Evolutionary conservation across 2,113 vertebrate species (phyloP).

Genomic region (Pachypanchax playfairii): DNA sequence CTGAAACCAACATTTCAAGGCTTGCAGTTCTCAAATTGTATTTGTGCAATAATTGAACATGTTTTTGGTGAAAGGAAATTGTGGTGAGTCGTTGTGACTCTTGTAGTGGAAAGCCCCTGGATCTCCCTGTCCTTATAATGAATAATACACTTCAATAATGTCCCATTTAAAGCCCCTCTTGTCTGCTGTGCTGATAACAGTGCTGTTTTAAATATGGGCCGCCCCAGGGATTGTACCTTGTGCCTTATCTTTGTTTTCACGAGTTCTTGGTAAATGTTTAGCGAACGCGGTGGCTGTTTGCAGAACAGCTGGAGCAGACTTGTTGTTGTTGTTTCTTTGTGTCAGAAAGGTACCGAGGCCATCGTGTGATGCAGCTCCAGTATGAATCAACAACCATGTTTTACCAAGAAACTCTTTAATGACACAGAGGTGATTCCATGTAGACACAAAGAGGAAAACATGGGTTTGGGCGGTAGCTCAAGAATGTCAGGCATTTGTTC

Average conservation of each 20-base stretch:
- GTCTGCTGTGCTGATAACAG: not conserved
- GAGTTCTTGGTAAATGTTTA: slow-evolving; percentile 9
- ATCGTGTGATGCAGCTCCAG: too few relatives aligned
- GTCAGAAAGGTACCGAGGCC: slow-evolving; percentile 13
- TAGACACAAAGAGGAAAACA: not conserved
- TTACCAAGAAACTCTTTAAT: slow-evolving; percentile 68
- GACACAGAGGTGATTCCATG: slow-evolving; percentile 36
- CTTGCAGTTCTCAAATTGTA: not conserved
- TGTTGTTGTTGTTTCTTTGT: slow-evolving; percentile 58
- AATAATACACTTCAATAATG: not conserved
- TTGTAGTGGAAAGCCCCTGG: slow-evolving; percentile 59
- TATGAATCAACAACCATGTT: slow-evolving; percentile 16
- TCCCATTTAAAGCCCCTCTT: not conserved
- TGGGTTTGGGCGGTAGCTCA: slow-evolving; percentile 1
- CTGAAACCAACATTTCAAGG: not conserved
- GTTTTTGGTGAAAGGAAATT: slow-evolving; percentile 36
- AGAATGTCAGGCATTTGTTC: slow-evolving; percentile 38
- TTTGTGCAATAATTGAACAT: not conserved
- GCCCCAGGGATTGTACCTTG: not conserved
- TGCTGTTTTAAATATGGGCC: too few relatives aligned
- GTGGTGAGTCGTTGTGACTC: slow-evolving; percentile 23
- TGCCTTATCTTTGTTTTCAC: not conserved
- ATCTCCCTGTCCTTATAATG: slow-evolving; percentile 33
- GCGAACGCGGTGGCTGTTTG: slow-evolving; percentile 23
- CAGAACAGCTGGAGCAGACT: slow-evolving; percentile 38